Base-by-base conservation (phyloP, 1,140 invertebrate genomes). In the Cyphomyrmex costatus region DNA sequence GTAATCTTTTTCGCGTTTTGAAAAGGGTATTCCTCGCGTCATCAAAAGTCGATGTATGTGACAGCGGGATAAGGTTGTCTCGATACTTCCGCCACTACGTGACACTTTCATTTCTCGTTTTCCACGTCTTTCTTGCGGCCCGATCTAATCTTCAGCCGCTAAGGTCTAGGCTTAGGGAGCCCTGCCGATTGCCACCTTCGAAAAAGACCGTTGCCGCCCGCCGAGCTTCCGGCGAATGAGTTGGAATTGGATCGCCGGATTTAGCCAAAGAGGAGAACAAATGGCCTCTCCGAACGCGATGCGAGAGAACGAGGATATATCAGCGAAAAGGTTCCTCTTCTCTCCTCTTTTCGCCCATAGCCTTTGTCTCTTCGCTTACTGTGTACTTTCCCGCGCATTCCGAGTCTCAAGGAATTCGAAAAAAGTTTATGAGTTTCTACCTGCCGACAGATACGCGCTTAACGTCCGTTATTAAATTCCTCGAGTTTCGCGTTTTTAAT, bases 41-140 rank as follows among this genome's bases (percentile, higher is more conserved):
- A 68, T 74, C 42, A 53, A 88, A 88, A 85, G 30, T 73, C 53
- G 53, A 80, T 79, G n/a, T n/a, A 68, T 10, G 66, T 42, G 42
- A 21, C 12, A 21, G 56, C 19, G 53, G 33, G 74, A 77, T 88
- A 78, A 88, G 68, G 61, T 76, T 71, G 49, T 24, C 87, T 53
- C 87, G 88, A 86, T 89, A 89, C 73, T 88, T 88, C 65, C 82
- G 77, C 66, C 33, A 49, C 61, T 36, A 61, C 82, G 49, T 88
- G 88, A 89, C 87, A 89, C 61, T 86, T 88, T 88, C 76, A 89
- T 89, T 89, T 89, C 88, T 87, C 78, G 73, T 73, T 83, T n/a
- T 71, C 56, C 56, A 42, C 71, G 53, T 68, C 60, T 70, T 36
- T 76, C 49, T 61, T 0, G 3, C 12, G 16, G 16, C 8, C 19